Base-by-base conservation (phyloP, 2,113 vertebrate genomes). In the Hypomesus transpacificus region DNA sequence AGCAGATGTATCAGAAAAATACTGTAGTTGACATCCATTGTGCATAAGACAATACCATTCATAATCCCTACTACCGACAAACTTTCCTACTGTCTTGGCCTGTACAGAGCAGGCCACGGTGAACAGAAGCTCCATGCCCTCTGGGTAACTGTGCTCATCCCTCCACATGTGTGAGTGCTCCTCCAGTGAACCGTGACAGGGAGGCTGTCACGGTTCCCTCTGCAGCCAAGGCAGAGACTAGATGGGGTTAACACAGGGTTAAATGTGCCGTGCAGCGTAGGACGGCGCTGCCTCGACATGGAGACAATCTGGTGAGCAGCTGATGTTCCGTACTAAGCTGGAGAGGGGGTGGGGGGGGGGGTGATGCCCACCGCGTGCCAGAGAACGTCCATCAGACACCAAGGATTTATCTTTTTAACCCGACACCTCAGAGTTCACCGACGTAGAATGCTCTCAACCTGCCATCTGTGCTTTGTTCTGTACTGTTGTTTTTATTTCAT, bases 281-380 rank as follows among this genome's bases (percentile, higher is more conserved):
- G 54, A 13, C 24, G 21, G 46, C 57, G 20, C 56, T 26, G 68
- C n/a, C 14, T 28, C 39, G 68, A 69, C 56, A 69, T 60, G 68
- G 22, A 59, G 56, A 46, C 56, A 46, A 69, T 69, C 68, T 69
- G 68, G 54, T 69, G 28, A 59, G 46, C 31, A 59, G 68, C 31
- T 69, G 56, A 69, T 20, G 20, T 57, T 17, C 14, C 14, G 22
- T 28, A 17, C 66, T 16, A 31, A 7, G 54, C 54, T 46, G 7
- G 24, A 8, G 51, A 26, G 24, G 13, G 58, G 28, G 54, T 46
- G 7, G 24, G 3, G 51, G 26, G 24, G 13, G 58, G 28, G 54
- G 34, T 21, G 9, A 24, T 9, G 56, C 28, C 39, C 28, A 54
- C 26, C 18, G 26, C 51, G n/a, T 68, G 54, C 34, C 68, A 59